phyloP scores from a whole-genome alignment of 2,113 vertebrate genomes.

The Actenoides hombroni region DNA sequence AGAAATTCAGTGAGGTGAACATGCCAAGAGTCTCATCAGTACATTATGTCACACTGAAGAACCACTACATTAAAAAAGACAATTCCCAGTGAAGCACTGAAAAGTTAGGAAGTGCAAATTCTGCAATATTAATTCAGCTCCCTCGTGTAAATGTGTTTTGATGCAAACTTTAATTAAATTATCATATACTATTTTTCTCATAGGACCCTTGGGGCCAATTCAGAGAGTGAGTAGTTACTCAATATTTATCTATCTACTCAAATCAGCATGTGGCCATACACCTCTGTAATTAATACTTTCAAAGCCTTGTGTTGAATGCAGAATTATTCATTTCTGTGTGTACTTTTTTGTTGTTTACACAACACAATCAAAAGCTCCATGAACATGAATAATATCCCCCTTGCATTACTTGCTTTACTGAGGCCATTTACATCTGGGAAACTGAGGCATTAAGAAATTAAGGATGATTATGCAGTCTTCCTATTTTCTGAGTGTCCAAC shows the following conservation, averaged over 20 bases:
- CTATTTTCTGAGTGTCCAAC: background rate
- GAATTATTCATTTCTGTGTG: constrained; percentile 16
- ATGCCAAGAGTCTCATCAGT: background rate
- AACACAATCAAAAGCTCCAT: background rate
- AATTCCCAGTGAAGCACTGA: background rate
- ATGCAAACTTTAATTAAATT: constrained; percentile 59
- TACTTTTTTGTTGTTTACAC: background rate
- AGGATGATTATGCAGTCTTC: background rate
- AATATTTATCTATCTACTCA: constrained; percentile 38
- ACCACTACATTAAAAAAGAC: background rate
- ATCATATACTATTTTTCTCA: constrained; percentile 56
- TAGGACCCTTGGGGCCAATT: constrained; percentile 20
- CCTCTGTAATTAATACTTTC: constrained; percentile 59
- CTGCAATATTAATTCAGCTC: background rate
- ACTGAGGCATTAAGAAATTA: background rate
- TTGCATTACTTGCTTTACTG: background rate
- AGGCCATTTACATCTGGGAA: background rate
- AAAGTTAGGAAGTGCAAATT: constrained; percentile 11
- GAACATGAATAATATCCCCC: background rate
- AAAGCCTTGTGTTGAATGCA: background rate
- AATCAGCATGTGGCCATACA: constrained; percentile 42
- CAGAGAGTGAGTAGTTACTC: constrained; percentile 21
- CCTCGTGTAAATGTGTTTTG: constrained; percentile 34
- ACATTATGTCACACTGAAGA: background rate
- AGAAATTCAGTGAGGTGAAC: background rate